phyloP scores from a whole-genome alignment of 2,113 vertebrate genomes.

The Raphicerus campestris region DNA sequence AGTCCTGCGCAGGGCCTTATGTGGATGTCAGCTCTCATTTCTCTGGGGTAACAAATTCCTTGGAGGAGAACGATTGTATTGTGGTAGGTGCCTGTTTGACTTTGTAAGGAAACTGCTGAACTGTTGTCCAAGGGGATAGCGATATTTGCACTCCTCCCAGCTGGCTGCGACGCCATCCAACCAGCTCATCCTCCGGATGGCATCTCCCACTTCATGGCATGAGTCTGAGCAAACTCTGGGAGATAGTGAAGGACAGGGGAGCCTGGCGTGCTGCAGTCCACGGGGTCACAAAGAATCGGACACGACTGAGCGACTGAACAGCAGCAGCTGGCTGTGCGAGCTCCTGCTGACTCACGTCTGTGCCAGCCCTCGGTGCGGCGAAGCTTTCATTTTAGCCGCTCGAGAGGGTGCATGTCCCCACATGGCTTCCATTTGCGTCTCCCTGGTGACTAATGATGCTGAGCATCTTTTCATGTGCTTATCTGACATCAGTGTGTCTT shows the following conservation, averaged over 20 bases:
- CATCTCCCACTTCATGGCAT: neutral
- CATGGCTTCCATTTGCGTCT: neutral
- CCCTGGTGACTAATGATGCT: neutral
- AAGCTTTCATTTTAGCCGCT: neutral
- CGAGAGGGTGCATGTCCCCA: accelerated
- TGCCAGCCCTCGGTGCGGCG: accelerated
- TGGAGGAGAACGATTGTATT: neutral
- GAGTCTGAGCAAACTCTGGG: neutral
- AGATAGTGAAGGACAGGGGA: neutral
- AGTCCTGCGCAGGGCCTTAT: too few relatives aligned
- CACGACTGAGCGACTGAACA: neutral
- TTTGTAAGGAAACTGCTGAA: neutral
- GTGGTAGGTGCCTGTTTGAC: neutral
- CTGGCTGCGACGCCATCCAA: neutral
- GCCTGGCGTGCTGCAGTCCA: neutral
- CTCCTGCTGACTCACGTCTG: accelerated
- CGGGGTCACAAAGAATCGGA: neutral
- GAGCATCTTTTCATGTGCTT: neutral
- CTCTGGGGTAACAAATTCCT: neutral
- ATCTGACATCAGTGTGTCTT: neutral
- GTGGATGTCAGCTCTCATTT: neutral
- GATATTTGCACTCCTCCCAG: neutral
- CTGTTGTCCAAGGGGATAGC: neutral
- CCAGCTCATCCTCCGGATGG: neutral
- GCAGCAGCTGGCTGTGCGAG: accelerated